phyloP scores from a whole-genome alignment of 2,888 invertebrate species.

The Hirtodrosophila duncani region DNA sequence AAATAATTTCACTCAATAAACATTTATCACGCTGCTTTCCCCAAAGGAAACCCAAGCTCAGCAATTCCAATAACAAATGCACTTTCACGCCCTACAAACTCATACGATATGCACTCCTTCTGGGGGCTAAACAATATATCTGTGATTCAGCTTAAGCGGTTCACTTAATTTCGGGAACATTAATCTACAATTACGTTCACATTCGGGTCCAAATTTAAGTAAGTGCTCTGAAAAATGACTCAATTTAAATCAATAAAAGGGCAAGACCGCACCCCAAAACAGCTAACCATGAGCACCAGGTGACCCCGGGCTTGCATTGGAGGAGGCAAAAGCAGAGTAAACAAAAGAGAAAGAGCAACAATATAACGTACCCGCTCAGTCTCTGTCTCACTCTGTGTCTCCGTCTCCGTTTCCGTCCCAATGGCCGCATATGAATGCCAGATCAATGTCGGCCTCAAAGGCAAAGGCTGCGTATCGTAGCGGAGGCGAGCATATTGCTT shows the following conservation, averaged over 20 bases:
- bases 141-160: conserved; percentile 37
- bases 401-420: conserved; percentile 18
- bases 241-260: conserved; percentile 66
- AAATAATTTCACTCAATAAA: too few relatives aligned
- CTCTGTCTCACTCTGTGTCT: not conserved
- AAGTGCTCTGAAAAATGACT: conserved; percentile 58
- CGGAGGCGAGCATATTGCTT: conserved; percentile 75
- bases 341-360: too few relatives aligned
- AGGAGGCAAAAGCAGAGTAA: too few relatives aligned
- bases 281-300: not conserved
- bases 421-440: conserved; percentile 65
- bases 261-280: conserved; percentile 3
- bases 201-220: conserved; percentile 3
- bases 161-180: conserved; percentile 41
- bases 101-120: conserved; percentile 3
- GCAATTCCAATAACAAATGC: conserved; percentile 29
- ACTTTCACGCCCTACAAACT: conserved; percentile 16
- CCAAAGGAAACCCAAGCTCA: too few relatives aligned
- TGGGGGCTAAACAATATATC: conserved; percentile 16
- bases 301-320: too few relatives aligned
- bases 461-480: conserved; percentile 53
- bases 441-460: conserved; percentile 58
- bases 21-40: too few relatives aligned
- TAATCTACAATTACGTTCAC: conserved; percentile 46
- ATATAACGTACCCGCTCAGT: too few relatives aligned